Conservation (phyloP, 2,888 invertebrate species). For the Thysanoteuthis rhombus region DNA sequence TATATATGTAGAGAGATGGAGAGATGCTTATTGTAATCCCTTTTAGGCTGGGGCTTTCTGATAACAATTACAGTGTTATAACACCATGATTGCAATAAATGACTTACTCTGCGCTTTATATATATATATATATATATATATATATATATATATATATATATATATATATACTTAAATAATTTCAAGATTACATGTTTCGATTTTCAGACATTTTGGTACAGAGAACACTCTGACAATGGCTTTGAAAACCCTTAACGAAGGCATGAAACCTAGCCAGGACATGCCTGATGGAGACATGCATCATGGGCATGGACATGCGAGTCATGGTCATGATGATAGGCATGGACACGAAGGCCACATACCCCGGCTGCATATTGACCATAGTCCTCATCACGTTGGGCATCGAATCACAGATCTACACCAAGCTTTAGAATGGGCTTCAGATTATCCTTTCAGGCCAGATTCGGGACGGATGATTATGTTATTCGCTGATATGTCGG, state of each 20-base stretch:
- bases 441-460: background rate
- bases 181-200: background rate
- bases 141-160: background rate
- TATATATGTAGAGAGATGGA: too few relatives aligned
- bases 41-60: too few relatives aligned
- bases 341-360: constrained; percentile 23
- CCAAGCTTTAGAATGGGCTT: constrained; percentile 17
- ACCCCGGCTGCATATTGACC: background rate
- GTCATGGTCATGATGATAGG: constrained; percentile 18
- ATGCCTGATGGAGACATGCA: background rate
- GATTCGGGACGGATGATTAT: constrained; percentile 22
- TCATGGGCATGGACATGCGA: background rate
- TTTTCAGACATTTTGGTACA: background rate
- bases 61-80: too few relatives aligned
- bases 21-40: too few relatives aligned
- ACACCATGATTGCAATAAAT: too few relatives aligned
- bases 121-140: background rate
- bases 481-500: constrained; percentile 21
- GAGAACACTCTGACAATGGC: background rate
- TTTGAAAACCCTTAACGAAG: background rate
- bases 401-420: background rate
- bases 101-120: background rate
- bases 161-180: background rate
- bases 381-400: background rate
- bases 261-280: background rate